Conservation (phyloP, 2,888 invertebrate species). For the Drosophila ustulata region DNA sequence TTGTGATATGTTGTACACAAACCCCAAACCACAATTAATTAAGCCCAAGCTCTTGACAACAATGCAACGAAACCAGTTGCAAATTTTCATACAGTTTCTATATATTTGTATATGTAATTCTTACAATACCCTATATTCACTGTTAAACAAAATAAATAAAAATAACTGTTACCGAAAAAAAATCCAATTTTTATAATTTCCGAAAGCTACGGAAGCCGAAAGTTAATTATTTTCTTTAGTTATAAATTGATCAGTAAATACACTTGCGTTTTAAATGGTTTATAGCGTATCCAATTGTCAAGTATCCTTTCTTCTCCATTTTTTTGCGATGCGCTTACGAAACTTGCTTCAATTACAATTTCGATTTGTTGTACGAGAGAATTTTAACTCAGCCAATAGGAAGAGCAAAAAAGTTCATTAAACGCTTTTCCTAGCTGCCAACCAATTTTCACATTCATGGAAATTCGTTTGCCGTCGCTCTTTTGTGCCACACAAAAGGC, state of each 20-base stretch:
- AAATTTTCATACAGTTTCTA: conserved; percentile 54
- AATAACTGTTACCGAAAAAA: no score
- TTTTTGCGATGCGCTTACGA: conserved; percentile 23
- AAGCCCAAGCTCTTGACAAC: conserved; percentile 68
- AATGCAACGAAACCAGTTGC: conserved; percentile 43
- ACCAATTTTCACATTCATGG: conserved; percentile 66
- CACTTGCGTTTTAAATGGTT: background rate
- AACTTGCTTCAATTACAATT: conserved; percentile 74
- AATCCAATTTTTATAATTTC: no score
- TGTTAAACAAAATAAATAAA: background rate
- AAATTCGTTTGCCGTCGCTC: conserved; percentile 58
- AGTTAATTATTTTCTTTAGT: background rate
- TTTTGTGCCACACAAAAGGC: conserved; percentile 56
- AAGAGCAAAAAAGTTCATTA: conserved; percentile 62
- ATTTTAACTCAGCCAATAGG: conserved; percentile 49
- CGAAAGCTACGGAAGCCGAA: no score
- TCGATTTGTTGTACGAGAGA: conserved; percentile 56
- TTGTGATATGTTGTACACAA: conserved; percentile 39
- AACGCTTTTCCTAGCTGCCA: conserved; percentile 67
- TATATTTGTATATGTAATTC: conserved; percentile 9
- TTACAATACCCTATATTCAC: conserved; percentile 3
- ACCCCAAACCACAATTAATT: conserved; percentile 81
- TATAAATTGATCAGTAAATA: background rate
- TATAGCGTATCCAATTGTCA: conserved; percentile 2
- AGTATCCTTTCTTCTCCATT: conserved; percentile 7